These are phyloP conservation scores for Ictidomys tridecemlineatus DNA, from an alignment of 2,113 vertebrate species.

Conservation along the genomic window DNA sequence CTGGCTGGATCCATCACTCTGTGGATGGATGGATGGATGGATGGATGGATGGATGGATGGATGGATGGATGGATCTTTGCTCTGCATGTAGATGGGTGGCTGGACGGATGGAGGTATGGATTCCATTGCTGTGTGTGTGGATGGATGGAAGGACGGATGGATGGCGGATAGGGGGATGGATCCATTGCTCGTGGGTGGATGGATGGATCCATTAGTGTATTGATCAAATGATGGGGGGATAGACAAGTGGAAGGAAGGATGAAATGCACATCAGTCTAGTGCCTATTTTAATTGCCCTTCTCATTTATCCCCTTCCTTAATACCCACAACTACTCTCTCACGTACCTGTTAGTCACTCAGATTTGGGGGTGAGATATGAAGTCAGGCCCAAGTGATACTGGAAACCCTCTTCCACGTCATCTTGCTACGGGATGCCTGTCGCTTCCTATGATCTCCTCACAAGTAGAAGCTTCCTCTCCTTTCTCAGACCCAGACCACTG, in stretches of 20 bases:
- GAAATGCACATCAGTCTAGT: not conserved
- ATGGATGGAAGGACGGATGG: not conserved
- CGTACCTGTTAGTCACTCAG: not conserved
- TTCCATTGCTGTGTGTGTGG: not conserved
- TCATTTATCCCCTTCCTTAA: not conserved
- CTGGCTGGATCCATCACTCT: no score
- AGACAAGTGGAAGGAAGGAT: not conserved
- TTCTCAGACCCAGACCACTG: not conserved
- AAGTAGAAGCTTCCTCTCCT: not conserved
- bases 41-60: not conserved
- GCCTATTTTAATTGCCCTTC: not conserved
- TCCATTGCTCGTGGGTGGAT: not conserved
- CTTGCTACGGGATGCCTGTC: not conserved
- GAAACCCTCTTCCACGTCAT: not conserved
- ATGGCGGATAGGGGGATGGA: not conserved
- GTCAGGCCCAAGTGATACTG: not conserved
- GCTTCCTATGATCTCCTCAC: not conserved
- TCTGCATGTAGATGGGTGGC: no score
- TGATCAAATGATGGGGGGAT: not conserved
- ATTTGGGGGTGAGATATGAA: not conserved
- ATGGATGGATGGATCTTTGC: not conserved
- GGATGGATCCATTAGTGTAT: not conserved
- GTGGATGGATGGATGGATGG: not conserved
- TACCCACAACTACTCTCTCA: not conserved
- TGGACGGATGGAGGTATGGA: not conserved